Percentiles rank a stretch among this genome's conserved stretches.
These are phyloP conservation scores for Arctocebus calabarensis DNA, from an alignment of 2,797 vertebrate genomes.

Conservation along the genomic window DNA sequence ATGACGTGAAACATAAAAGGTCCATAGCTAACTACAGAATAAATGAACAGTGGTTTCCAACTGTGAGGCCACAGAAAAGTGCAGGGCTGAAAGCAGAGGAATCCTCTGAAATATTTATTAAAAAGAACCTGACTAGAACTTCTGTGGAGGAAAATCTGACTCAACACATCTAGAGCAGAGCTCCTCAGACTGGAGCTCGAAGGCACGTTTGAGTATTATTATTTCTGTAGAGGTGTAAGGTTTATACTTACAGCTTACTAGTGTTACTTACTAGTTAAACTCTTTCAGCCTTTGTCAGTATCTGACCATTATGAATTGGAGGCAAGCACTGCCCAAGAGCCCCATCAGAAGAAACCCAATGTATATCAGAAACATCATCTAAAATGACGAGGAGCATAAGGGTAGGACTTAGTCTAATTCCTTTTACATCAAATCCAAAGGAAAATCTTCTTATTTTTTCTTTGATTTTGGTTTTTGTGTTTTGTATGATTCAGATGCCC, in stretches of 20 bases:
- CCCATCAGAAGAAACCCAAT: neutral
- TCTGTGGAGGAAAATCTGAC: neutral
- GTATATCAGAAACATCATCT: neutral
- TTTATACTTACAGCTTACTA: neutral
- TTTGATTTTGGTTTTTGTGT: neutral
- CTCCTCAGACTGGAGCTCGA: neutral
- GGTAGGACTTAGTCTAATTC: neutral
- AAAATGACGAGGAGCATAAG: neutral
- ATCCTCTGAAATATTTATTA: neutral
- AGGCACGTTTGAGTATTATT: neutral
- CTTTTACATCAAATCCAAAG: neutral
- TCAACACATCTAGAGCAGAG: neutral
- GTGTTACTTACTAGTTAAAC: neutral
- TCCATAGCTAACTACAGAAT: neutral
- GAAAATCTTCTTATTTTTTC: neutral
- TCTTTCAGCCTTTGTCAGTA: neutral
- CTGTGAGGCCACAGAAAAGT: neutral
- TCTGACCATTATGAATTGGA: neutral
- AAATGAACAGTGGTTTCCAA: neutral
- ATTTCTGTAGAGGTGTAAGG: neutral
- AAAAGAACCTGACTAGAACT: neutral
- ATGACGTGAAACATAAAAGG: conserved; percentile 46
- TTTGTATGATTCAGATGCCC: neutral
- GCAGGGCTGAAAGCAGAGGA: neutral
- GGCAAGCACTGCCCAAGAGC: neutral